A percentile compares a stretch with the other conserved stretches of the same genome.
Conservation (phyloP, 1,140 invertebrate genomes). For the Drosophila ironensis region DNA sequence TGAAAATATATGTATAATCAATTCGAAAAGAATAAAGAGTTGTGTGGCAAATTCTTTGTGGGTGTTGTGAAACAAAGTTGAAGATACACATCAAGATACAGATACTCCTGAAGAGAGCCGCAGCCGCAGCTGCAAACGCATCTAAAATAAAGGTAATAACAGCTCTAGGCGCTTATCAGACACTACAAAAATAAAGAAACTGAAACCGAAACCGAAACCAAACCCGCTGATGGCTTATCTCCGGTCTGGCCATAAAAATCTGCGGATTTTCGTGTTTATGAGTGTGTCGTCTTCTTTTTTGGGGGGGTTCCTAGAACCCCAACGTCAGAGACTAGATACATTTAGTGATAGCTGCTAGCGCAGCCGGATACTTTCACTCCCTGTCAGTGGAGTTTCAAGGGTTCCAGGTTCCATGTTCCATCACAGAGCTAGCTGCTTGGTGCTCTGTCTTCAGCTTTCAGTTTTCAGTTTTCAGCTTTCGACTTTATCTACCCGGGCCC, state of each 20-base stretch:
- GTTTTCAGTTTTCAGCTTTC: constrained; percentile 51
- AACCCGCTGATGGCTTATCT: constrained; percentile 9
- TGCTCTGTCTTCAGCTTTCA: constrained; percentile 41
- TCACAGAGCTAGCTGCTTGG: constrained; percentile 12
- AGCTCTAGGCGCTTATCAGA: constrained; percentile 61
- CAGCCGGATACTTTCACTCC: constrained; percentile 44
- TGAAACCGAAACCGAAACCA: not conserved
- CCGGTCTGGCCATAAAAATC: constrained; percentile 20
- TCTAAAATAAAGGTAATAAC: constrained; percentile 69
- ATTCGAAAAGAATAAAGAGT: constrained; percentile 14
- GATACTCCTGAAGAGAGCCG: constrained; percentile 25
- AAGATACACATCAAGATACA: constrained; percentile 3
- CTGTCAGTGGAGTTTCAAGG: no score
- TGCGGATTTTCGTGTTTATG: constrained; percentile 29
- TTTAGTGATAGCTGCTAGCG: constrained; percentile 17
- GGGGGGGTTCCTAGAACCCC: constrained; percentile 39
- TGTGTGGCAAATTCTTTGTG: constrained; percentile 28
- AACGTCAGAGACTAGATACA: constrained; percentile 48
- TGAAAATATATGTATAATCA: not conserved
- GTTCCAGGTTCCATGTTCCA: no score
- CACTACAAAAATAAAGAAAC: constrained; percentile 23
- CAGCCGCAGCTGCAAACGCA: constrained; percentile 40
- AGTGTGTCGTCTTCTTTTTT: no score
- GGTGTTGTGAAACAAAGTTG: constrained; percentile 38
- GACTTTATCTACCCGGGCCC: constrained; percentile 67